Percentiles rank a stretch among this genome's conserved stretches.
phyloP scores from a whole-genome alignment of 2,888 invertebrate genomes.

The Aphelenchoides bicaudatus region DNA sequence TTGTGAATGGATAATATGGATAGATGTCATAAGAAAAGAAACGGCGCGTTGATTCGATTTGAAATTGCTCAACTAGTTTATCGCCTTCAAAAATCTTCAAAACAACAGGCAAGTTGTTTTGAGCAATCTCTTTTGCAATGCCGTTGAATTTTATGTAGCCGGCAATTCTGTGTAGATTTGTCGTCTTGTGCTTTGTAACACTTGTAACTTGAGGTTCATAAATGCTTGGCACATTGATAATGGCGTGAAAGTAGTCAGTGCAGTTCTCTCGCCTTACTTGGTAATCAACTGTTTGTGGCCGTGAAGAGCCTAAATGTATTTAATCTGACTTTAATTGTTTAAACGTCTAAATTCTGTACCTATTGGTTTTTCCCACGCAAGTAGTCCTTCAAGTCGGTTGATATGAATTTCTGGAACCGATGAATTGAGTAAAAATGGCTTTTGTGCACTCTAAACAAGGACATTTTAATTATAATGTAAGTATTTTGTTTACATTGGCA shows the following conservation, averaged over 20 bases:
- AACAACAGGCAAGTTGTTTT: neutral
- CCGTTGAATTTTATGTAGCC: slow-evolving; percentile 9
- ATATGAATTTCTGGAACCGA: neutral
- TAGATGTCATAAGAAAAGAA: slow-evolving; percentile 13
- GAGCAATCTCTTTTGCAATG: neutral
- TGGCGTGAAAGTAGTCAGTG: neutral
- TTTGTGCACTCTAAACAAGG: neutral
- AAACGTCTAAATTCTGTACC: too few relatives aligned
- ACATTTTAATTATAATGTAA: too few relatives aligned
- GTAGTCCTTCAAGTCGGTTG: neutral
- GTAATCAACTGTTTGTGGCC: slow-evolving; percentile 9
- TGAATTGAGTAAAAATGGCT: neutral
- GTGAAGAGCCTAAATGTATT: neutral
- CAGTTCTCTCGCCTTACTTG: neutral
- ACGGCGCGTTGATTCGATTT: neutral
- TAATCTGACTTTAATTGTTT: too few relatives aligned
- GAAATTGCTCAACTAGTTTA: neutral
- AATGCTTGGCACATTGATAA: neutral
- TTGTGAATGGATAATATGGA: slow-evolving; percentile 3
- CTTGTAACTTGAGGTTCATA: slow-evolving; percentile 4
- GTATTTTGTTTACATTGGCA: neutral
- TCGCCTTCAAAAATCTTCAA: neutral
- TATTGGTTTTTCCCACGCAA: neutral
- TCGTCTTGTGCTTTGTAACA: slow-evolving; percentile 4
- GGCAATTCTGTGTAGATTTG: slow-evolving; percentile 11